These are phyloP conservation scores for Fragum fragum DNA, from an alignment of 2,888 invertebrate genomes.

Conservation along the genomic window DNA sequence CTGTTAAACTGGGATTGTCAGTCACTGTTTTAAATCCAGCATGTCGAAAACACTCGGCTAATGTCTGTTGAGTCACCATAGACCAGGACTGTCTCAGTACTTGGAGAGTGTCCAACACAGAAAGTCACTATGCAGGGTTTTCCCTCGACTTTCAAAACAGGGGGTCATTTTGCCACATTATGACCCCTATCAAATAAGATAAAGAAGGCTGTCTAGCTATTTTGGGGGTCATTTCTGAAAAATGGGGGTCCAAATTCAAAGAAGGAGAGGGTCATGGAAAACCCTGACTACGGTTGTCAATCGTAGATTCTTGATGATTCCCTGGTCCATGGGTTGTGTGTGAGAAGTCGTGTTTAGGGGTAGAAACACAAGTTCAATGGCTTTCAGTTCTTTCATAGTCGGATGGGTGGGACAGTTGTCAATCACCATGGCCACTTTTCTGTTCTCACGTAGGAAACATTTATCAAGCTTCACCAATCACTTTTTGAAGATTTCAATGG, in stretches of 20 bases:
- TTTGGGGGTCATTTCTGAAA: no score
- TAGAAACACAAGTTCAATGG: conserved; percentile 32
- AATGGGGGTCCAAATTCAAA: no score
- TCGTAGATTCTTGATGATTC: conserved; percentile 50
- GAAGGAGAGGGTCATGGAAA: no score
- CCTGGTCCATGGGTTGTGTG: conserved; percentile 31
- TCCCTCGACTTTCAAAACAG: no score
- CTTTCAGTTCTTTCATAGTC: background rate
- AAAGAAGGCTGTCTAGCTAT: no score
- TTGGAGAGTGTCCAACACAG: conserved; percentile 52
- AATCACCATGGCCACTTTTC: conserved; percentile 25
- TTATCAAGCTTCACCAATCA: conserved; percentile 29
- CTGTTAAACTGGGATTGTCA: no score
- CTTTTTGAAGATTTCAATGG: conserved; percentile 22
- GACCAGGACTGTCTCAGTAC: no score
- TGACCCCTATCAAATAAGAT: no score
- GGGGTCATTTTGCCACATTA: no score
- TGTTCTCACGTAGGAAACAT: background rate
- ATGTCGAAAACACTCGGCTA: conserved; percentile 34
- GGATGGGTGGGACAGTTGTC: conserved; percentile 34
- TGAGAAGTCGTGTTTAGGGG: conserved; percentile 36
- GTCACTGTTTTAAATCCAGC: conserved; percentile 32
- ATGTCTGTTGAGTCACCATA: conserved; percentile 17
- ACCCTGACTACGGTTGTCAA: conserved; percentile 38
- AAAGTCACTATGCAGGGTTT: conserved; percentile 5